Evolutionary conservation across 2,113 vertebrate species (phyloP).

Genomic region (Agapornis roseicollis): DNA sequence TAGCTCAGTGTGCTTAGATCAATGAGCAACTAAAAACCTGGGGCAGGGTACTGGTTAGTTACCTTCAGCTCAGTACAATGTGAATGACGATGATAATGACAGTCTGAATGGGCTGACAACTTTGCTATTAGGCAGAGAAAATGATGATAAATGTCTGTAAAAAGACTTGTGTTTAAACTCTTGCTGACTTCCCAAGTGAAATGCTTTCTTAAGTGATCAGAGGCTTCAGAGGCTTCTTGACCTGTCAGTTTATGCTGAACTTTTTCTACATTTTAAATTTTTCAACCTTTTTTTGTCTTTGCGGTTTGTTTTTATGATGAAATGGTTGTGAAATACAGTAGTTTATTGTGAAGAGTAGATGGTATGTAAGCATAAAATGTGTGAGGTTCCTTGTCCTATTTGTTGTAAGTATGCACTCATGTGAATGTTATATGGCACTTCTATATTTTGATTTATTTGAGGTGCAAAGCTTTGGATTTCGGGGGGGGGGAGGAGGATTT

Average conservation of each 20-base stretch:
- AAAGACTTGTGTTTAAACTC: neutral
- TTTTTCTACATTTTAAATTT: neutral
- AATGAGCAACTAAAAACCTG: neutral
- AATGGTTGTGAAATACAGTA: neutral
- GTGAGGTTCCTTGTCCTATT: neutral
- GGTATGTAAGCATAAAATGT: neutral
- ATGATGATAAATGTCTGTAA: neutral
- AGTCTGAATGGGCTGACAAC: neutral
- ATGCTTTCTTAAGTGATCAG: rapidly evolving
- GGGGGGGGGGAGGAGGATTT: neutral
- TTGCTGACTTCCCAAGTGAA: neutral
- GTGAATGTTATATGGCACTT: neutral
- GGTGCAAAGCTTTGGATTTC: neutral
- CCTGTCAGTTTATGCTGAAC: neutral
- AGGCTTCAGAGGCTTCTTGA: neutral
- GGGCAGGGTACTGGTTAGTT: neutral
- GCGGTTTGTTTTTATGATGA: neutral
- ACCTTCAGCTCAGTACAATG: neutral
- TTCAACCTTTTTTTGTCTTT: neutral
- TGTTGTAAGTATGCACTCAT: neutral
- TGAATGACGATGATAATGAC: neutral
- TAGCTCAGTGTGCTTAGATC: neutral
- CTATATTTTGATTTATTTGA: neutral
- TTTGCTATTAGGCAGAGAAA: neutral
- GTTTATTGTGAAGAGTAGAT: neutral